Base-by-base conservation (phyloP, 2,797 vertebrate genomes). In the Pteropus rufus region DNA sequence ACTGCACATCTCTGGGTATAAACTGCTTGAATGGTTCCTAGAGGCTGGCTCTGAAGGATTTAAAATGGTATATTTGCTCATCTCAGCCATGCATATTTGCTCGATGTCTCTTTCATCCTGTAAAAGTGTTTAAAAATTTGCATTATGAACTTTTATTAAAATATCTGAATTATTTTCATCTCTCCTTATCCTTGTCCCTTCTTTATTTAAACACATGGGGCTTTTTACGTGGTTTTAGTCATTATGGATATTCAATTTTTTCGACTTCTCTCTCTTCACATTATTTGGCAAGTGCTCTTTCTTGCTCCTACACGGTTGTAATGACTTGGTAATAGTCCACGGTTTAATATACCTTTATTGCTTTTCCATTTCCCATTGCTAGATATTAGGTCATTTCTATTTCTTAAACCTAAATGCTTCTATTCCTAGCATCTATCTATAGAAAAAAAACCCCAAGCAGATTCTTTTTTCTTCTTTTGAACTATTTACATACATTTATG, bases 251-350 rank as follows among this genome's bases (percentile, higher is more conserved):
- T 75, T 94, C 75, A 64, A 1, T 72, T 79, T 89, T 90, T 86
- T 69, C 26, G 46, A 60, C 65, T 49, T 87, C 90, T 64, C 31
- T 84, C 41, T 64, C 56, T 93, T 87, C 3, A 26, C 7, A 3
- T 81, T 94, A 64, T 86, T 79, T 95, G 79, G 62, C 81, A 58
- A 94, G 46, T 93, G 80, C 58, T 81, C 79, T 82, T 82, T 94
- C 34, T 88, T n/a, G 39, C 73, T 96, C n/a, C 54, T 64, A 31
- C 7, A 3, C 31, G 34, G 36, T 44, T 0, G 0, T 72, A 62
- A 87, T 83, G 94, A 83, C 85, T 91, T 41, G 7, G 1, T 72
- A 79, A 84, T 60, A 67, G 65, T 56, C 34, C 58, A 41, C 0
- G 2, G 36, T 89, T 85, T 76, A 93, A 87, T 89, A 80, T n/a